Percentiles rank a stretch among this genome's conserved stretches.
phyloP scores from a whole-genome alignment of 2,113 vertebrate genomes.

The Balaeniceps rex region DNA sequence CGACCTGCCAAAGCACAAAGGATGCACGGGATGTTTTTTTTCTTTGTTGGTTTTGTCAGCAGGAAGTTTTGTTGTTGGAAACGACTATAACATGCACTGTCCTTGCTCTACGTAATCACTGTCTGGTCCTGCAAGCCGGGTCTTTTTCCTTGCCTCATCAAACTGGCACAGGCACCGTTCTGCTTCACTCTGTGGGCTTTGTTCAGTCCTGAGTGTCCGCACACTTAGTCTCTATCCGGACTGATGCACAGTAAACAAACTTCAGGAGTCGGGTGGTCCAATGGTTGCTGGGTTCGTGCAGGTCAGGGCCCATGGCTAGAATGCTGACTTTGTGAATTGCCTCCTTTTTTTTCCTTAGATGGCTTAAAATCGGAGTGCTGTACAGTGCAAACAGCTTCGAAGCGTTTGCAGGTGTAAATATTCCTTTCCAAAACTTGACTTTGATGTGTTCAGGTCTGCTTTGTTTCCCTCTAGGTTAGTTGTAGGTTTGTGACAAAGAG shows the following conservation, averaged over 20 bases:
- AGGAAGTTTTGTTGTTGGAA: constrained; percentile 70
- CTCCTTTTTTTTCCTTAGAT: neutral
- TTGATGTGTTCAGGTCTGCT: constrained; percentile 27
- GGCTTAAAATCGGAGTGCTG: neutral
- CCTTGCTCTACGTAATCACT: constrained; percentile 49
- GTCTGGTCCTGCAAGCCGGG: constrained; percentile 27
- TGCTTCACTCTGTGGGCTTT: neutral
- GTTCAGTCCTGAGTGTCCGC: neutral
- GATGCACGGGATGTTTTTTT: constrained; percentile 48
- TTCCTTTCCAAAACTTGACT: neutral
- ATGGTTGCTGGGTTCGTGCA: neutral
- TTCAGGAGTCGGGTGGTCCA: neutral
- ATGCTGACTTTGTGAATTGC: constrained; percentile 27
- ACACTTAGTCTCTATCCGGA: constrained; percentile 4
- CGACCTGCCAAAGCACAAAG: constrained; percentile 65
- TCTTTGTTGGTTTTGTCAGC: constrained; percentile 35
- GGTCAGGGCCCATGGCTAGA: constrained; percentile 24
- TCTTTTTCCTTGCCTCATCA: constrained; percentile 2
- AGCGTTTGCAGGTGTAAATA: constrained; percentile 46
- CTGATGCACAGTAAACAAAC: constrained; percentile 49
- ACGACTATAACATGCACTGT: constrained; percentile 62
- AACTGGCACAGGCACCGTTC: neutral
- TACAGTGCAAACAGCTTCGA: neutral
- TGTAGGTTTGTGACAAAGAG: constrained; percentile 21
- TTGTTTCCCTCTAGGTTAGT: constrained; percentile 22